Base-by-base conservation (phyloP, 2,113 vertebrate genomes). In the Serilophus lunatus region DNA sequence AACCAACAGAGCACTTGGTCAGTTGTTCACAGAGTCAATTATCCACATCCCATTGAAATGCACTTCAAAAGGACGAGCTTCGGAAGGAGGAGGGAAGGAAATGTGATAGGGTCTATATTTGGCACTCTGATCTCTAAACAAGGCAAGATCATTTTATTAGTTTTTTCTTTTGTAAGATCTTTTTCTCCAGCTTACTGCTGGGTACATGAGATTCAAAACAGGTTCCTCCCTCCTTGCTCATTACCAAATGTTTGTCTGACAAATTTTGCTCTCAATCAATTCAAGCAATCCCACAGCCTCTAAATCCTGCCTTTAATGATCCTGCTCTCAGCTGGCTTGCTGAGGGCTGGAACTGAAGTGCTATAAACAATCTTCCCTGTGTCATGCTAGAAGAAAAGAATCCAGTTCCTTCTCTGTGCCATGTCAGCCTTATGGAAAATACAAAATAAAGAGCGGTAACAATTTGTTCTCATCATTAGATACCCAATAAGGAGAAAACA, bases 81-180 rank as follows among this genome's bases (percentile, higher is more conserved):
- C n/a, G 4, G 88, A 95, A 96, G 92, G 83, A 96, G 94, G 68
- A 81, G 95, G 96, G 94, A 97, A 97, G 94, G 96, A 95, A 97
- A 96, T 7, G 28, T 0, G 8, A 92, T 75, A 94, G 88, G 74
- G 66, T 82, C 91, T 95, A 95, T 95, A 95, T 95, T 96, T 96
- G 95, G 91, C 87, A 77, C 94, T 85, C 72, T 88, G 81, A 87
- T 96, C 85, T 97, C 82, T 79, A 69, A 87, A 90, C 14, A 13
- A 94, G 82, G 82, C 61, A 82, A 72, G 54, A 91, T 33, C 3
- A 3, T 47, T 86, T 81, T 64, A 26, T 72, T 53, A 33, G 25
- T 86, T 72, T 61, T 61, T 57, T 70, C 63, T 82, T 44, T 50
- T 15, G 7, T 19, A 51, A 61, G 65, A 92, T 91, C 57, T 82